phyloP scores from a whole-genome alignment of 2,888 invertebrate species.

The Alloplasta piceator region DNA sequence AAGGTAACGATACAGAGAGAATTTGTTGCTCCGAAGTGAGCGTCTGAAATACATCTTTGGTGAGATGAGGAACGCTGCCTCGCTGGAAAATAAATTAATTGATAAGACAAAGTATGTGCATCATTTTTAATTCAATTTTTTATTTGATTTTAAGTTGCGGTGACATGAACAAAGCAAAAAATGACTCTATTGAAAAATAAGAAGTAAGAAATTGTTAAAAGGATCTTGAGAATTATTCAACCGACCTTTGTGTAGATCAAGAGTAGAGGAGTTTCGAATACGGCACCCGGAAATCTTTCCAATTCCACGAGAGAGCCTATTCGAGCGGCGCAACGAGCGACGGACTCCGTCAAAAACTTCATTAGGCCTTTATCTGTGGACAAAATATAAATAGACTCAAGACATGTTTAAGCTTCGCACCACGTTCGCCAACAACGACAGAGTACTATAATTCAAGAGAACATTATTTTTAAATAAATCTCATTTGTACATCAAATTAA shows the following conservation, averaged over 20 bases:
- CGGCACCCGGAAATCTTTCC: constrained; percentile 84
- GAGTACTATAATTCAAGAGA: too few relatives aligned
- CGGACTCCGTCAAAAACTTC: constrained; percentile 88
- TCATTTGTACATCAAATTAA: too few relatives aligned
- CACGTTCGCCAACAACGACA: too few relatives aligned
- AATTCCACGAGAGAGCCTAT: constrained; percentile 87
- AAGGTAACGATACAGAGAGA: constrained; percentile 89
- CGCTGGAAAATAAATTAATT: constrained; percentile 84
- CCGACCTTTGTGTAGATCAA: constrained; percentile 90
- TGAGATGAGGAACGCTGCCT: constrained; percentile 93
- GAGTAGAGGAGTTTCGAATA: constrained; percentile 90
- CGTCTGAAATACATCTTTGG: constrained; percentile 89
- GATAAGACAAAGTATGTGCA: constrained; percentile 35
- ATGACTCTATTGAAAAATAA: not conserved
- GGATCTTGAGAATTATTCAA: constrained; percentile 13
- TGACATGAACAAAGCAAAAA: constrained; percentile 22
- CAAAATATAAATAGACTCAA: too few relatives aligned
- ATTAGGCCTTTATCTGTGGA: constrained; percentile 82
- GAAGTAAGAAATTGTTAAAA: not conserved
- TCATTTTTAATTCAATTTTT: too few relatives aligned
- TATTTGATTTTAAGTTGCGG: too few relatives aligned
- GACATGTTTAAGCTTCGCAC: too few relatives aligned
- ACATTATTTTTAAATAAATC: too few relatives aligned
- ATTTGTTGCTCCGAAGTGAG: constrained; percentile 86
- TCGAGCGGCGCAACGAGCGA: constrained; percentile 87